These are phyloP conservation scores for Hybognathus amarus DNA, from an alignment of 2,797 vertebrate genomes.

Conservation along the genomic window DNA sequence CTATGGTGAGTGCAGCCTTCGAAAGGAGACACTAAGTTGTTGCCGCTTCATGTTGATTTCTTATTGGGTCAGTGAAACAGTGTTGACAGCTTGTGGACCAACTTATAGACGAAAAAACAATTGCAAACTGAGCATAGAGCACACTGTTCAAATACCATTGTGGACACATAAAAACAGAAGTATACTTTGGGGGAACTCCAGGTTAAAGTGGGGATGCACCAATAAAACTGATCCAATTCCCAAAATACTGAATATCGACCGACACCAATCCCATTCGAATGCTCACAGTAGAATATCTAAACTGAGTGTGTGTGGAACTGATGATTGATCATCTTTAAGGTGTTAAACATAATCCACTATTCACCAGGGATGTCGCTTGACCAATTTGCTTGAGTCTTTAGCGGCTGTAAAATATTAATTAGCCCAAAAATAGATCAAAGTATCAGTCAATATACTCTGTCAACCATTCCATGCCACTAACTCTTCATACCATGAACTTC, in stretches of 20 bases:
- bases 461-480: no score
- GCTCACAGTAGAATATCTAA: background rate
- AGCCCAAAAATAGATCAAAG: background rate
- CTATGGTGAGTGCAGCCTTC: background rate
- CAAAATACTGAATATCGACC: background rate
- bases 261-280: background rate
- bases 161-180: background rate
- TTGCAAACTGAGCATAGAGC: no score
- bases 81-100: background rate
- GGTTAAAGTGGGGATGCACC: background rate
- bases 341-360: background rate
- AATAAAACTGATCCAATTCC: background rate
- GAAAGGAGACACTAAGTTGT: background rate
- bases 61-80: accelerated
- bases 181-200: background rate
- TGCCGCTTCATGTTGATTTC: background rate
- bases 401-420: background rate
- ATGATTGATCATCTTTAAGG: background rate
- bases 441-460: background rate
- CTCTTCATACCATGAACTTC: background rate
- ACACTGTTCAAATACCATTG: background rate
- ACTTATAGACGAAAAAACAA: background rate
- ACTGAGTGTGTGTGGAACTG: background rate
- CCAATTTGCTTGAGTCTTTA: background rate
- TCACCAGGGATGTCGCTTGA: background rate